Percentiles rank a stretch among this genome's conserved stretches.
Evolutionary conservation across 1,140 invertebrate species (phyloP).

Genomic region (Cardiocondyla obscurior): DNA sequence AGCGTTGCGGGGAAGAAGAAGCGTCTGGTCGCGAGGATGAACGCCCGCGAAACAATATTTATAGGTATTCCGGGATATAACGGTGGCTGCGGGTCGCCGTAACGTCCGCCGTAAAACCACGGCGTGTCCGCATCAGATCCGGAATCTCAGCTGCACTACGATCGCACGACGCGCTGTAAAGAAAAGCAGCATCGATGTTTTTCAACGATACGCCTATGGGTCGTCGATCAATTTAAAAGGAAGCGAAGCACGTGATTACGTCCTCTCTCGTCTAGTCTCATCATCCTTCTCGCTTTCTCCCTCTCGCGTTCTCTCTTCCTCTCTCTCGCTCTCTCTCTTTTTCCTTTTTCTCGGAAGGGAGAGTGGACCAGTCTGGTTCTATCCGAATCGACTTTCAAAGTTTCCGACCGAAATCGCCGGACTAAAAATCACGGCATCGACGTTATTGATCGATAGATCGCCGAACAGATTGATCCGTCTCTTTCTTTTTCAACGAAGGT

Average conservation of each 20-base stretch:
- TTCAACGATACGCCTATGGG: constrained; percentile 49
- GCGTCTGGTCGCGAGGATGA: neutral
- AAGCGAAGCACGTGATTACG: constrained; percentile 43
- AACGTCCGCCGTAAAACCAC: constrained; percentile 24
- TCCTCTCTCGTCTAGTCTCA: constrained; percentile 17
- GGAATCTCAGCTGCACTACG: constrained; percentile 15
- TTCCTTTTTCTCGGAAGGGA: neutral
- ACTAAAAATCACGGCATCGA: neutral
- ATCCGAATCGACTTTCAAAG: constrained; percentile 37
- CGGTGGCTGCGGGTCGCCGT: neutral
- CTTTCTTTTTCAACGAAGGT: neutral
- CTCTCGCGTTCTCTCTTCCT: neutral
- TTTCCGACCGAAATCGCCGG: constrained; percentile 16
- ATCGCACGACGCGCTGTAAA: neutral
- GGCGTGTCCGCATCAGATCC: neutral
- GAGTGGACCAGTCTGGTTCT: constrained; percentile 42
- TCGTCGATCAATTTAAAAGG: constrained; percentile 57
- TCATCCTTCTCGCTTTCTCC: neutral
- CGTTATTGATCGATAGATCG: constrained; percentile 27
- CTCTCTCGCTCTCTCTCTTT: neutral
- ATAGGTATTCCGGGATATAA: constrained; percentile 14
- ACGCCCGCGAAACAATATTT: constrained; percentile 10
- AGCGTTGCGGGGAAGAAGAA: neutral
- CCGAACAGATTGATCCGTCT: neutral
- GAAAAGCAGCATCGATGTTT: constrained; percentile 4